Evolutionary conservation across 2,797 vertebrate genomes (phyloP).

Genomic region (Perdix hodgsoniae): DNA sequence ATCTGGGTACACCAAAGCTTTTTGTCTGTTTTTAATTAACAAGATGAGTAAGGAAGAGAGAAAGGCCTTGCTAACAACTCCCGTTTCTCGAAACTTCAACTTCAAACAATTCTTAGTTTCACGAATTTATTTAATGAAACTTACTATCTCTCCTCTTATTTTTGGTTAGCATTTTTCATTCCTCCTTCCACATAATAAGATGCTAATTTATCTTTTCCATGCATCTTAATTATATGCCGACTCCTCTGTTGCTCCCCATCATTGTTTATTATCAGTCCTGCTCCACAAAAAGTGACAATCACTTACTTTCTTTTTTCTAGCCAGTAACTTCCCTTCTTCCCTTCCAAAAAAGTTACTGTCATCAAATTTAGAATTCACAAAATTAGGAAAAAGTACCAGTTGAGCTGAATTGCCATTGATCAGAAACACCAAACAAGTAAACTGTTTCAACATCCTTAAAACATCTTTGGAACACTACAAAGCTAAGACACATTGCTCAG

Average conservation of each 20-base stretch:
- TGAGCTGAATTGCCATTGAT: neutral
- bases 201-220: neutral
- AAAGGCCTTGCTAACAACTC: neutral
- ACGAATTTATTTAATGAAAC: neutral
- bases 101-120: neutral
- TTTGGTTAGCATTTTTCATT: neutral
- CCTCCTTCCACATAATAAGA: neutral
- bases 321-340: neutral
- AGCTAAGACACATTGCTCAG: neutral
- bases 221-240: neutral
- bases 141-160: neutral
- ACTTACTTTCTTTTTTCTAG: rapidly evolving
- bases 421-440: neutral
- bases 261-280: neutral
- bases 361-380: neutral
- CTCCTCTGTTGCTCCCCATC: neutral
- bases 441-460: neutral
- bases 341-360: neutral
- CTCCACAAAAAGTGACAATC: neutral
- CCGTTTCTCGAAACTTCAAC: neutral
- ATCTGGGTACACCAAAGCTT: slow-evolving; percentile 1
- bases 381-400: neutral
- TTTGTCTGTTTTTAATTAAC: slow-evolving; percentile 38
- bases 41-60: neutral
- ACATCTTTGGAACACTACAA: neutral